A percentile compares a stretch with the other conserved stretches of the same genome.
Conservation (phyloP, 2,888 invertebrate genomes). For the Heliconius hortense region DNA sequence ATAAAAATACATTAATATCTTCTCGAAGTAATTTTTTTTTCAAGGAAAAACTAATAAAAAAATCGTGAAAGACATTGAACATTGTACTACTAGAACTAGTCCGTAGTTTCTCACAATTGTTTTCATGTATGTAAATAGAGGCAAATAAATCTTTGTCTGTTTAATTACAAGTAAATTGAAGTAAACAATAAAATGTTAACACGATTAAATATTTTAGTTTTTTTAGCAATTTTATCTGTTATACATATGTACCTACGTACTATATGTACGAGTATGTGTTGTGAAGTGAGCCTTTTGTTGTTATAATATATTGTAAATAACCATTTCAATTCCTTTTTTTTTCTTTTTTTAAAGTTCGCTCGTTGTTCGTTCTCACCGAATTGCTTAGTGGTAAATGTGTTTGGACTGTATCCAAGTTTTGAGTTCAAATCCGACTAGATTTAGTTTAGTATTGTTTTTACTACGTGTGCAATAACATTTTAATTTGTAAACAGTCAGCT, state of each 20-base stretch:
- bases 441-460: not conserved
- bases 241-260: not conserved
- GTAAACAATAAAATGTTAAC: not conserved
- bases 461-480: not conserved
- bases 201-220: not conserved
- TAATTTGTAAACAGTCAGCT: not conserved
- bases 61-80: no score
- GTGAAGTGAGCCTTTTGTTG: not conserved
- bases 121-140: not conserved
- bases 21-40: no score
- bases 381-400: not conserved
- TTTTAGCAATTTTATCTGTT: not conserved
- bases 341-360: not conserved
- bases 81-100: not conserved
- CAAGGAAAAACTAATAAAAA: no score
- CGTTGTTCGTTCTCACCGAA: not conserved
- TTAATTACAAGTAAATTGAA: not conserved
- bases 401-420: not conserved
- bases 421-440: not conserved
- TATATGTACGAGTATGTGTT: no score
- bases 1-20: no score
- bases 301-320: not conserved
- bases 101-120: slow-evolving; percentile 1
- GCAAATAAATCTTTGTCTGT: not conserved
- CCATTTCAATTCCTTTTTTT: not conserved